A percentile compares a stretch with the other conserved stretches of the same genome.
phyloP scores from a whole-genome alignment of 2,888 invertebrate species.

The Acleris literana region DNA sequence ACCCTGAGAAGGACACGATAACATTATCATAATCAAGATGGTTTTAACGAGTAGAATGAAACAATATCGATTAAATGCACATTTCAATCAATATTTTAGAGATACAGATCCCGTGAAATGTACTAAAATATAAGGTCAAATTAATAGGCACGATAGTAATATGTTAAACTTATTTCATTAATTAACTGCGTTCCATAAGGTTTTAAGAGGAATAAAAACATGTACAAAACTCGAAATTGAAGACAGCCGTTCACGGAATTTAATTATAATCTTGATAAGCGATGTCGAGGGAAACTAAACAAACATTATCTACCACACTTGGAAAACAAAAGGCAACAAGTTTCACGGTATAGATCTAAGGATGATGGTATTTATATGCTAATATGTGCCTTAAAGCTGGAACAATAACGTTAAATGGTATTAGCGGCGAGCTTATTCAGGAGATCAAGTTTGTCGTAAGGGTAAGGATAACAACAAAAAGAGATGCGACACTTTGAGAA shows the following conservation, averaged over 20 bases:
- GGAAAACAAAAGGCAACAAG: constrained; percentile 34
- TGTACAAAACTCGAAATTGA: neutral
- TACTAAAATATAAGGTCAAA: too few species aligned
- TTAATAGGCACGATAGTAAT: too few species aligned
- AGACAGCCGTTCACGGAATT: neutral
- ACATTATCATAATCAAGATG: too few species aligned
- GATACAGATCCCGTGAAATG: too few species aligned
- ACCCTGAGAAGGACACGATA: too few species aligned
- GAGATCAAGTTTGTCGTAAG: constrained; percentile 9
- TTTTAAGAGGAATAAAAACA: neutral
- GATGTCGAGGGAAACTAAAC: constrained; percentile 10
- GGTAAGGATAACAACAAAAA: neutral
- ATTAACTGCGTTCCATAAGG: too few species aligned
- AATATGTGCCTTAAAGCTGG: constrained; percentile 33
- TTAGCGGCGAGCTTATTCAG: constrained; percentile 25
- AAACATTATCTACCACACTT: constrained; percentile 24
- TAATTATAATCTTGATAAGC: constrained; percentile 18
- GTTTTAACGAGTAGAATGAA: too few species aligned
- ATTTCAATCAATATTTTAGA: too few species aligned
- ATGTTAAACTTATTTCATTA: too few species aligned
- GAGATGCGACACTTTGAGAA: constrained; percentile 12
- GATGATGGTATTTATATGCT: constrained; percentile 36
- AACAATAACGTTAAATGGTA: constrained; percentile 35
- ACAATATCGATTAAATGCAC: too few species aligned
- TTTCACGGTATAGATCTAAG: constrained; percentile 30